Base-by-base conservation (phyloP, 2,888 invertebrate genomes). In the Mythimna ferrago region DNA sequence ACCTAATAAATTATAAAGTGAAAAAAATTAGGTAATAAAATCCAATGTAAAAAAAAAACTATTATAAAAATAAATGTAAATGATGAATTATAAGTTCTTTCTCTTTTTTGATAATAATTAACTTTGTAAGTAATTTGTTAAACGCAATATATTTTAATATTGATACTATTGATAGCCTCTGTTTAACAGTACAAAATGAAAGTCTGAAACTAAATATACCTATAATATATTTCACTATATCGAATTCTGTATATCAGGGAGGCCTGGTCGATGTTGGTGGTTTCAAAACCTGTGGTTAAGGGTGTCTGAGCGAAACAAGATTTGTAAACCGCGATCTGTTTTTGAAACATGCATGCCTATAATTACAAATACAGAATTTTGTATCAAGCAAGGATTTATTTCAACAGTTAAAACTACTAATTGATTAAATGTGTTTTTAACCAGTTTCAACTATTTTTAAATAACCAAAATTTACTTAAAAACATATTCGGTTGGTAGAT, bases 281-380 rank as follows among this genome's bases (percentile, higher is more conserved):
- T 83, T 74, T 53, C 75, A 80, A 83, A 80, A 74, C 70, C 67
- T 80, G 80, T 58, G 84, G 80, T 80, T 80, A 80, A 65, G 80
- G 80, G 80, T 80, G 80, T 83, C 81, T 81, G 80, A 58, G 62
- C 38, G 61, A 44, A 70, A 75, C 64, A 64, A 80, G 51, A 67
- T 66, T 80, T 80, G 70, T 58, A 79, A 67, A 41, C 67, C 41
- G 0, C 32, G 2, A 56, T 51, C 80, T 80, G 67, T 65, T 80
- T 75, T 74, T 75, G 84, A 71, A 80, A 60, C 69, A n/a, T 41
- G 54, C 9, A 14, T 19, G 14, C 10, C 11, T 21, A 68, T 41
- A 53, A 16, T 2, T 14, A 60, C 14, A 61, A 41, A 54, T 26
- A 56, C 16, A 65, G 2, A 51, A 35, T 57, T 44, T 38, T 19